Evolutionary conservation across 30 jellyfish, hydroid and myxozoan genomes (phyloP), one percentile per base, ranked within the genome.

Genomic region (Turritopsis dohrnii): DNA sequence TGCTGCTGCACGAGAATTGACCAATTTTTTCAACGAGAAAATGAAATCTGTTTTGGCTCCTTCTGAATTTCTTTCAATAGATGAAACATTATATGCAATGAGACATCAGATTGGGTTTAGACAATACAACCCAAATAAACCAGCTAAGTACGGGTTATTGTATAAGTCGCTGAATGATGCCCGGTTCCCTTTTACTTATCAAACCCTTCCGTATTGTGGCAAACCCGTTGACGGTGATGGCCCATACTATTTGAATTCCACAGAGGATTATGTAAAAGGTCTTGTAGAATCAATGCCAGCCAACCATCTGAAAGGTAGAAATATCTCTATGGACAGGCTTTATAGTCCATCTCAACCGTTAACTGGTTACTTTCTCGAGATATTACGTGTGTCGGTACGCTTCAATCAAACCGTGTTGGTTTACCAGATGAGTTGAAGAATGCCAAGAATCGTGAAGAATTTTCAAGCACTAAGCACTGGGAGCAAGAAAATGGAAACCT

Each of bases 91-190:
- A 19, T 76, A 85, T 66, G 31, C 93, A 29, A 85, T 66, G 86
- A 80, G 91, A 24, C 90, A 85, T 66, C 93, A 79, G 26, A 66
- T 85, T 80, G 85, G 79, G 18, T 79, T 79, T 52, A 79, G 85
- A 21, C 91, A 65, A 28, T 85, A 53, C 79, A 85, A 85, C 54
- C 93, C 93, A 65, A 65, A 54, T 0, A 69, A 85, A 1, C 90
- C 85, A 21, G 85, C 90, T 17, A 71, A 80, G 77, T 79, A 85
- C 52, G 93, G 93, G 69, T 22, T 85, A 24, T 69, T 85, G 79
- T 53, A 79, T 66, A 79, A 85, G 52, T 79, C 90, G n/a, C 20
- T 85, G 27, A 85, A 80, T 66, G 86, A 79, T 71, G 85, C 93
- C 52, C n/a, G n/a, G n/a, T n/a, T n/a, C n/a, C n/a, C n/a, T n/a